Conservation (phyloP, 2,888 invertebrate genomes). For the Luperina testacea region DNA sequence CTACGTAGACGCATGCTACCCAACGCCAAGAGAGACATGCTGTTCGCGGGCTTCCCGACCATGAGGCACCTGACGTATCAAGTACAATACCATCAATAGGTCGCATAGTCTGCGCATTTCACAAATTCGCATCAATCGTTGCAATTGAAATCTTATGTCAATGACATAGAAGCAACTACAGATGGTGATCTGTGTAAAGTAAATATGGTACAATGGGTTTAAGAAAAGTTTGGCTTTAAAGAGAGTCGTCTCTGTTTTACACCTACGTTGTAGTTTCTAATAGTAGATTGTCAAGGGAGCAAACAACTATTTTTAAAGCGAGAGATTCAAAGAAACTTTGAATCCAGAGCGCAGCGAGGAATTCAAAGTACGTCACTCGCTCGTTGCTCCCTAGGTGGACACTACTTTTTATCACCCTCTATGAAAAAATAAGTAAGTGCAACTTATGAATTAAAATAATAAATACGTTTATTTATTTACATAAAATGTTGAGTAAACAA, state of each 20-base stretch:
- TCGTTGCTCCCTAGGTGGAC: no score
- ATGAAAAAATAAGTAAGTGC: no score
- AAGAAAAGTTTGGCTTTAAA: neutral
- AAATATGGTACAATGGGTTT: neutral
- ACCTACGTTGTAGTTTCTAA: neutral
- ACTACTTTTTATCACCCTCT: no score
- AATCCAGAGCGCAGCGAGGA: no score
- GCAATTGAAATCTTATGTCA: neutral
- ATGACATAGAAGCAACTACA: neutral
- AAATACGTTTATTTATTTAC: no score
- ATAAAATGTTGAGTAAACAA: slow-evolving; percentile 81
- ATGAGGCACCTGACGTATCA: slow-evolving; percentile 95
- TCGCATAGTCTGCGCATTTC: neutral
- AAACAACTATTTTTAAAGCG: no score
- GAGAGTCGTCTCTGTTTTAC: neutral
- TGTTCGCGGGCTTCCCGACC: slow-evolving; percentile 98
- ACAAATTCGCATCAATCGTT: neutral
- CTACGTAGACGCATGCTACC: slow-evolving; percentile 93
- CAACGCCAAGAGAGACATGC: slow-evolving; percentile 77
- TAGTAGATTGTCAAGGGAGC: no score
- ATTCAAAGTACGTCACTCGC: no score
- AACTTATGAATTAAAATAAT: no score
- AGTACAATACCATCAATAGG: slow-evolving; percentile 75
- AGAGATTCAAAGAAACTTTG: no score
- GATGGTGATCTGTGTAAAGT: neutral